Base-by-base conservation (phyloP, 1,140 invertebrate genomes). In the Ericerus pela region DNA sequence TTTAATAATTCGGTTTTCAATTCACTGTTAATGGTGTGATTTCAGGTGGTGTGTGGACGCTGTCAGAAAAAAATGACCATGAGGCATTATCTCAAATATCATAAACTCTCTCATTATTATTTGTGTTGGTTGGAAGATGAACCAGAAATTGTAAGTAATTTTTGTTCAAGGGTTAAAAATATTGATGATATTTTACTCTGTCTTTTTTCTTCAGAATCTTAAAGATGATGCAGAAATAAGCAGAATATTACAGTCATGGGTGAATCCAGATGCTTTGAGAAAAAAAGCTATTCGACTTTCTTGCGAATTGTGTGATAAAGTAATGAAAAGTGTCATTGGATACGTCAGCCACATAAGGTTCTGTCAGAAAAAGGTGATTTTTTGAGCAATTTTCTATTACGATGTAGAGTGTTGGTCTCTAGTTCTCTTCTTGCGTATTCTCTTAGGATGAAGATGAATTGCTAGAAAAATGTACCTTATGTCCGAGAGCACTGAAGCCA, bases 321-420 rank as follows among this genome's bases (percentile, higher is more conserved):
- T 55, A 2, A 76, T 78, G 59, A 73, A 71, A 1, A 82, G 80
- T 30, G 71, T 68, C 0, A 52, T 71, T 6, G 81, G 81, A 16
- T 82, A 76, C 60, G 69, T 77, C 37, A 79, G 79, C 0, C 81
- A 84, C 64, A 67, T 76, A 26, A 65, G 72, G 26, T 71, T 74
- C 57, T 84, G 81, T 64, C 73, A 74, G 26, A 79, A 76, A 68
- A 66, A 47, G 20, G 41, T 47, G 26, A 22, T 20, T 24, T 10
- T 8, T 22, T 20, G 11, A 47, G 22, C 14, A 2, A 10, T 22
- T 47, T n/a, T n/a, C 2, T 47, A 47, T 47, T 33, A 33, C 41
- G 20, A 47, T 10, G 22, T 18, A 47, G 20, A 38, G 36, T 38
- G 20, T 38, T 47, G 26, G 26, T 47, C 26, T 10, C 20, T 47